These are phyloP conservation scores for Gallinago media DNA, from an alignment of 2,113 vertebrate species.

Conservation along the genomic window DNA sequence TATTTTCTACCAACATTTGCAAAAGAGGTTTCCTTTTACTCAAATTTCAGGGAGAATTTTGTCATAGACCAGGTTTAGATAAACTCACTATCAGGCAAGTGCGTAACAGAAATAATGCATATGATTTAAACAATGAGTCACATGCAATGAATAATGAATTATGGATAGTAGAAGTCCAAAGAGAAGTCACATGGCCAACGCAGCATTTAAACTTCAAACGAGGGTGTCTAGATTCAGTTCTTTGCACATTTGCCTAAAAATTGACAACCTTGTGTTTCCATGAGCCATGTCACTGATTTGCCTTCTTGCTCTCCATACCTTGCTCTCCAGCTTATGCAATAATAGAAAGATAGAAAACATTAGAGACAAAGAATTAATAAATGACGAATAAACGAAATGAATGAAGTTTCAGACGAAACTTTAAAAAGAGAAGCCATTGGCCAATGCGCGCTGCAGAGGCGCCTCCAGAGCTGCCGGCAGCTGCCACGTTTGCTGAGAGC, in stretches of 20 bases:
- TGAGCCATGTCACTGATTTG: neutral
- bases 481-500: neutral
- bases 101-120: neutral
- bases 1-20: neutral
- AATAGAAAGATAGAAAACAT: neutral
- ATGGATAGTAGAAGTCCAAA: neutral
- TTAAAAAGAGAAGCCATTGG: neutral
- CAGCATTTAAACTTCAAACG: constrained; percentile 30
- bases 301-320: neutral
- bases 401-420: neutral
- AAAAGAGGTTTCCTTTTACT: neutral
- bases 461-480: neutral
- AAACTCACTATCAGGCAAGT: neutral
- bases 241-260: constrained; percentile 2
- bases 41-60: neutral
- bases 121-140: neutral
- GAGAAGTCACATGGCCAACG: constrained; percentile 5
- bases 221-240: neutral
- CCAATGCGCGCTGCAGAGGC: fast-evolving
- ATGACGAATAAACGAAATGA: no score
- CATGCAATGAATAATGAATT: constrained; percentile 24
- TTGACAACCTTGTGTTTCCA: neutral
- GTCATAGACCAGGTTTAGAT: neutral
- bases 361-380: neutral
- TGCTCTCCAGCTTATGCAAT: neutral